Conservation (phyloP, 2,113 vertebrate genomes). For the Leuciscus idus region DNA sequence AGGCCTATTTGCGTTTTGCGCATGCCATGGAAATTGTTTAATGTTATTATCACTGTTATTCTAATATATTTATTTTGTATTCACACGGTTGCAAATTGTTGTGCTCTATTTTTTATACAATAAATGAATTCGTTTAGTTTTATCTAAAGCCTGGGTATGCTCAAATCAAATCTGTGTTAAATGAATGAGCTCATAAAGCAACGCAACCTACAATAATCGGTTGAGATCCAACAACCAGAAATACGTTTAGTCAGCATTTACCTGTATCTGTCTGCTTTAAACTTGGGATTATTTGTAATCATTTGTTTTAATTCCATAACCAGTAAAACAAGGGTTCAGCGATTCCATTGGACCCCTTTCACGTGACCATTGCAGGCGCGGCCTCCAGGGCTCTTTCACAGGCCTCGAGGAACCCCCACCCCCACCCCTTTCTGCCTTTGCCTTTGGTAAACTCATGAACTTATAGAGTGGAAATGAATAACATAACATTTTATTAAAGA, state of each 20-base stretch:
- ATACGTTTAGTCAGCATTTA: neutral
- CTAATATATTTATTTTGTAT: neutral
- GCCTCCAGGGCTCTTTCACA: constrained; percentile 52
- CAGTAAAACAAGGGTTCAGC: constrained; percentile 9
- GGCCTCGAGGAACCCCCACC: constrained; percentile 49
- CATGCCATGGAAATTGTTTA: neutral
- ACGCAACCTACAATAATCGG: neutral
- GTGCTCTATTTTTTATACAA: neutral
- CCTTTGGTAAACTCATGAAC: constrained; percentile 58
- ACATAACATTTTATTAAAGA: constrained; percentile 99
- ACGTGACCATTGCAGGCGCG: constrained; percentile 73
- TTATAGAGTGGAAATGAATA: constrained; percentile 83
- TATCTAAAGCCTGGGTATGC: neutral
- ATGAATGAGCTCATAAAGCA: neutral
- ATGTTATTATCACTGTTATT: neutral
- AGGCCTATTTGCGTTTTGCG: too few relatives aligned
- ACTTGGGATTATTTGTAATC: constrained; percentile 2
- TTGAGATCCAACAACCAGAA: neutral
- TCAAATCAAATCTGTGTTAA: neutral
- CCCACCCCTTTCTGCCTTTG: constrained; percentile 17
- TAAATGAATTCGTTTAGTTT: neutral
- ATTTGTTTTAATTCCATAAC: neutral
- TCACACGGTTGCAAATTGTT: neutral
- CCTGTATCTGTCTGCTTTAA: neutral
- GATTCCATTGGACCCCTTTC: constrained; percentile 59